A percentile compares a stretch with the other conserved stretches of the same genome.
These are phyloP conservation scores for Neopelma chrysocephalum DNA, from an alignment of 2,797 vertebrate species.

Conservation along the genomic window DNA sequence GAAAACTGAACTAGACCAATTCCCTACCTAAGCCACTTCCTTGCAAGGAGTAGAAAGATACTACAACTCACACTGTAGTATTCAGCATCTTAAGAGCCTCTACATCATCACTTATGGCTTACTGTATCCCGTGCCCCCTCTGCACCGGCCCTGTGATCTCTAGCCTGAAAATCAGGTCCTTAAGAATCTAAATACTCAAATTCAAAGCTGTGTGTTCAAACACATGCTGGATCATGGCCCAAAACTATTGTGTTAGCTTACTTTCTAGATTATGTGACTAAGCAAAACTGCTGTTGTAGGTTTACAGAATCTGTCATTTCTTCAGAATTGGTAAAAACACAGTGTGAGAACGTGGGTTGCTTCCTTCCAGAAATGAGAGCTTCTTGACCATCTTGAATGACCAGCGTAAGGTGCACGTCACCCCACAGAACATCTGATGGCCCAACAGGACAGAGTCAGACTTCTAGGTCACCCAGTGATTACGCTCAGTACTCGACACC, in stretches of 20 bases:
- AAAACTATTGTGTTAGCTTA: background rate
- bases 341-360: background rate
- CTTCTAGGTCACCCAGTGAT: background rate
- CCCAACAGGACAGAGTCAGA: background rate
- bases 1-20: background rate
- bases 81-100: background rate
- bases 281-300: background rate
- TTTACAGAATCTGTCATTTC: background rate
- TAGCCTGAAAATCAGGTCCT: background rate
- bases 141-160: background rate
- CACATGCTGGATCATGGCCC: background rate
- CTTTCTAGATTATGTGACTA: background rate
- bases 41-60: background rate
- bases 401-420: rapidly evolving
- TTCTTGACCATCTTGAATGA: background rate
- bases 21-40: background rate
- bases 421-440: background rate
- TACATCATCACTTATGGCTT: rapidly evolving
- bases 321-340: background rate
- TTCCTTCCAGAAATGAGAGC: background rate
- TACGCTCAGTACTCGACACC: background rate
- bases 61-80: background rate
- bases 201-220: background rate
- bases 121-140: rapidly evolving
- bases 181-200: background rate